Conservation (phyloP, 2,113 vertebrate species). For the Choloepus hoffmanni region DNA sequence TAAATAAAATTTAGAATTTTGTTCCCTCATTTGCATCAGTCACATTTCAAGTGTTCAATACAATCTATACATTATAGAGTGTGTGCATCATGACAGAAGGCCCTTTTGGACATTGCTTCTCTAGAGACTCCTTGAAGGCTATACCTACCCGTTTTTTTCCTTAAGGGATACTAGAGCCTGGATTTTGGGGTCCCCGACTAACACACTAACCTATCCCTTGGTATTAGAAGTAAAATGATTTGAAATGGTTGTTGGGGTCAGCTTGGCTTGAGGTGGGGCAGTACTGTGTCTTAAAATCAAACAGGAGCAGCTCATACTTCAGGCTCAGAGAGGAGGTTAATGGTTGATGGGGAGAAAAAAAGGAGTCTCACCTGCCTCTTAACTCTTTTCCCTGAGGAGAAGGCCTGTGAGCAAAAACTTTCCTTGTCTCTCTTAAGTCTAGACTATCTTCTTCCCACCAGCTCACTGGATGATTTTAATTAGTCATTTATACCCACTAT, state of each 20-base stretch:
- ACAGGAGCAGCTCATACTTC: neutral
- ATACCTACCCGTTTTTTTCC: neutral
- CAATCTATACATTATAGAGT: neutral
- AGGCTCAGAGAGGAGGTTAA: neutral
- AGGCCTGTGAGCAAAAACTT: neutral
- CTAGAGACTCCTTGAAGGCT: constrained; percentile 5
- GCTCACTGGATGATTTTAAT: neutral
- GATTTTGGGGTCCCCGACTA: neutral
- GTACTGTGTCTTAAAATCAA: neutral
- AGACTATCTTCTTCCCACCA: neutral
- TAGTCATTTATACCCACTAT: neutral
- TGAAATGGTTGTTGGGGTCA: neutral
- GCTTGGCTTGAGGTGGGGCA: neutral
- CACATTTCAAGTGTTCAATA: neutral
- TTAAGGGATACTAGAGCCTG: neutral
- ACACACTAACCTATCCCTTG: neutral
- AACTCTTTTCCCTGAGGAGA: neutral
- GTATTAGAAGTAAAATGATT: neutral
- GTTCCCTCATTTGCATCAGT: neutral
- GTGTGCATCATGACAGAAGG: neutral
- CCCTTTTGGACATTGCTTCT: neutral
- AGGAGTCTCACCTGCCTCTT: neutral
- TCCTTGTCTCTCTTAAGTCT: neutral
- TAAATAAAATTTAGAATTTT: constrained; percentile 7
- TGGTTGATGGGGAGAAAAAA: neutral